Evolutionary conservation across 2,113 vertebrate genomes (phyloP), one percentile per base, ranked within the genome.

Genomic region (Pseudopipra pipra): DNA sequence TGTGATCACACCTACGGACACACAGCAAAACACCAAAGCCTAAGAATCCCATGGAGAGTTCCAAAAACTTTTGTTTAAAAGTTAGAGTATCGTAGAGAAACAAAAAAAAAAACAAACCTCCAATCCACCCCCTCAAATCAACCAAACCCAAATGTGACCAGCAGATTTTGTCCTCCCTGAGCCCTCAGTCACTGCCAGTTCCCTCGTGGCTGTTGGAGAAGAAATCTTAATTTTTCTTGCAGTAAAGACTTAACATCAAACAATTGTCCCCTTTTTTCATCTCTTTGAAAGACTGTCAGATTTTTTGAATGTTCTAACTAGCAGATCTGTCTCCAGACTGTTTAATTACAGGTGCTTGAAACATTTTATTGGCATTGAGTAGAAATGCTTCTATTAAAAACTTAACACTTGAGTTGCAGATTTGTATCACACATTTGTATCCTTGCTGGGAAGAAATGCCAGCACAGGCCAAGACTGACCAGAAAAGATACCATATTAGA

Each of bases 1-100:
- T 33, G 58, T 97, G 96, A 96, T 97, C 96, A 96, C 97, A 98
- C 97, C 94, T 97, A 87, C 97, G 90, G 86, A 89, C 89, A 92
- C 75, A 94, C 72, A 96, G 94, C 96, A 94, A 96, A 96, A 96
- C 95, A 93, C 92, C 87, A 82, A 87, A 96, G 85, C 80, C n/a
- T 21, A 71, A 82, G 87, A 85, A 66, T 87, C 77, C 76, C 67
- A 23, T 39, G 70, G n/a, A 90, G 59, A 49, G 52, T 76, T 97
- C 85, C 92, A 95, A 85, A 87, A 81, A 85, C 76, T 80, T 70
- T 52, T 49, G 30, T 73, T 83, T 31, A 27, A 21, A 77, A 92
- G 75, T 74, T 90, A 49, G 28, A 35, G 11, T 43, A 11, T 68
- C 30, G 30, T 24, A 56, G 43, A 87, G 35, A 47, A 87, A 90